phyloP scores from a whole-genome alignment of 2,113 vertebrate genomes.

The Trochalopteron elliotii region DNA sequence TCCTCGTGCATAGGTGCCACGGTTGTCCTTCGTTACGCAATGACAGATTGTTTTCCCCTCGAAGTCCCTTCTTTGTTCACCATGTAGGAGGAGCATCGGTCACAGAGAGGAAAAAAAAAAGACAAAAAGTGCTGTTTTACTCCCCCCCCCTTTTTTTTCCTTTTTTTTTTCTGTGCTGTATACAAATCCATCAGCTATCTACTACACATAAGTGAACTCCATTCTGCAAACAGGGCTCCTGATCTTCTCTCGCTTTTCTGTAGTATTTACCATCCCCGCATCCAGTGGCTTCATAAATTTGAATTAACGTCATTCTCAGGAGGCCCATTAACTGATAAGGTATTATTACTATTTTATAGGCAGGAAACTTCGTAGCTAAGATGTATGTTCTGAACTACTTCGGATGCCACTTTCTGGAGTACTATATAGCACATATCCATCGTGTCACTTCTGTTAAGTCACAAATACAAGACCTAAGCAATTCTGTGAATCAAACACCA shows the following conservation, averaged over 20 bases:
- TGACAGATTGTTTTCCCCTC: constrained; percentile 3
- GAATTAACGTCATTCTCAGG: neutral
- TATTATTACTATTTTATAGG: neutral
- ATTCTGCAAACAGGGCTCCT: neutral
- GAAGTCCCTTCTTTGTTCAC: neutral
- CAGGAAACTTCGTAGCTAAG: neutral
- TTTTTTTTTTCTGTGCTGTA: no score
- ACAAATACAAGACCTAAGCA: neutral
- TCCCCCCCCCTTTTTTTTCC: neutral
- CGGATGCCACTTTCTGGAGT: neutral
- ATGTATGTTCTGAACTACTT: neutral
- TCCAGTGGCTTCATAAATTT: neutral
- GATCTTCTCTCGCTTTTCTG: neutral
- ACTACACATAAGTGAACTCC: neutral
- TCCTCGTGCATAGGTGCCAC: neutral
- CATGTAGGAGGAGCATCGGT: neutral
- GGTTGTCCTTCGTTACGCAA: neutral
- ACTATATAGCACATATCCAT: neutral
- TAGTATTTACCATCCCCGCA: neutral
- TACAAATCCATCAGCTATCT: neutral
- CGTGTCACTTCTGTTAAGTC: neutral
- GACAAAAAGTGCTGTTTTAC: neutral
- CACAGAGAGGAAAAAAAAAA: neutral
- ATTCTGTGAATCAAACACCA: neutral
- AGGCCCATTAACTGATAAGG: neutral